Conservation (phyloP, 2,888 invertebrate species). For the Crossocerus cetratus region DNA sequence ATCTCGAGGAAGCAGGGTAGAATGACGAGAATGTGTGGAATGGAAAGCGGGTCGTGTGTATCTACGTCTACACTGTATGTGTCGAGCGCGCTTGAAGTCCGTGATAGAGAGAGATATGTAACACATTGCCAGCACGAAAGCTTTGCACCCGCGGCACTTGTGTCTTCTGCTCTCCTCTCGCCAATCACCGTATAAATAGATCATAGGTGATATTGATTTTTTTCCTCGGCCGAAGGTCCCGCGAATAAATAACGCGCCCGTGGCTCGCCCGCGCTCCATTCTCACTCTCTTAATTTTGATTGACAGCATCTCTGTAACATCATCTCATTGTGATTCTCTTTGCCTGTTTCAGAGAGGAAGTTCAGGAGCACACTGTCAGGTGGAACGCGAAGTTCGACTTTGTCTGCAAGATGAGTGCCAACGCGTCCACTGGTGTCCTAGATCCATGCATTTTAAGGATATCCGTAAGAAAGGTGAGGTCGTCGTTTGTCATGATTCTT, state of each 20-base stretch:
- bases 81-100: no score
- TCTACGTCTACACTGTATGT: no score
- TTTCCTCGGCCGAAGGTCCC: slow-evolving; percentile 5
- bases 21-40: no score
- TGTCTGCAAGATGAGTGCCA: slow-evolving; percentile 97
- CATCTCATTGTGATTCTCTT: slow-evolving; percentile 2
- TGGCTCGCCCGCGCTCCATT: no score
- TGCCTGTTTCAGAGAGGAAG: slow-evolving; percentile 87
- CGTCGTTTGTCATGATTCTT: background rate
- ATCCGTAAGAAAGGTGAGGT: slow-evolving; percentile 94
- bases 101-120: no score
- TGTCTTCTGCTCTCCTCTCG: background rate
- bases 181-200: slow-evolving; percentile 6
- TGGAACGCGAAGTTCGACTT: slow-evolving; percentile 96
- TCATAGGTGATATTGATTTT: slow-evolving; percentile 14
- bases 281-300: background rate
- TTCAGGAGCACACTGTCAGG: slow-evolving; percentile 93
- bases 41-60: no score
- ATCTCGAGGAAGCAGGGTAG: no score
- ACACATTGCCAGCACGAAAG: no score
- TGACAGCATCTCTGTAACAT: no score
- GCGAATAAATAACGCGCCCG: slow-evolving; percentile 3
- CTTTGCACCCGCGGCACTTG: background rate
- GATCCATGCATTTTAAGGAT: slow-evolving; percentile 95
- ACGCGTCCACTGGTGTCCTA: slow-evolving; percentile 94